phyloP scores from a whole-genome alignment of 2,113 vertebrate genomes.

The Hipposideros armiger region DNA sequence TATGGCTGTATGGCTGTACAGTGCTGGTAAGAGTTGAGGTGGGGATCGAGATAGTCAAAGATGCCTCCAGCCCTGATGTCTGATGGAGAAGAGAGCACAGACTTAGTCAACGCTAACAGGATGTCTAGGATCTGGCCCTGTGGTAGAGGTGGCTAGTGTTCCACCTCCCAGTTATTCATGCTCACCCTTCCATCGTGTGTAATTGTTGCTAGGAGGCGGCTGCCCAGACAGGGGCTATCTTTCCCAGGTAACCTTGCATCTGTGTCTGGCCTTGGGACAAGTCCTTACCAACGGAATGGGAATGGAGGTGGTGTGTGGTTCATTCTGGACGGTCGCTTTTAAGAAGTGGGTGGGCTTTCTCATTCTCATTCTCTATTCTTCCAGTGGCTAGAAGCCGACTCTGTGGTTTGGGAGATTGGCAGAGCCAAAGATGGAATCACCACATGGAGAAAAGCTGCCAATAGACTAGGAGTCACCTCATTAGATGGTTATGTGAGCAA shows the following conservation, averaged over 20 bases:
- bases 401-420: not conserved
- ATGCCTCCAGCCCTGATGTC: too few relatives aligned
- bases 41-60: not conserved
- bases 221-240: not conserved
- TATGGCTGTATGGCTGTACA: too few relatives aligned
- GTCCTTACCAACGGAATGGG: not conserved
- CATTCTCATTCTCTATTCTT: not conserved
- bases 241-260: not conserved
- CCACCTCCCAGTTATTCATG: too few relatives aligned
- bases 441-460: not conserved
- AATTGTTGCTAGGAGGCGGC: not conserved
- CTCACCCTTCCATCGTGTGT: not conserved
- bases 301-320: not conserved
- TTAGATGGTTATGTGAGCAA: not conserved
- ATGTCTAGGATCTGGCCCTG: not conserved
- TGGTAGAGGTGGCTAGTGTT: not conserved
- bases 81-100: not conserved
- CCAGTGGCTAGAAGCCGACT: not conserved
- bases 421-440: not conserved
- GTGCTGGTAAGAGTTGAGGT: not conserved
- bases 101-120: not conserved
- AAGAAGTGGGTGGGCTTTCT: not conserved
- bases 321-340: not conserved
- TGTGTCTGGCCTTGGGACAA: not conserved
- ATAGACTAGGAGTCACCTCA: not conserved